Conservation (phyloP, 2,888 invertebrate species). For the Stratiomys singularior region DNA sequence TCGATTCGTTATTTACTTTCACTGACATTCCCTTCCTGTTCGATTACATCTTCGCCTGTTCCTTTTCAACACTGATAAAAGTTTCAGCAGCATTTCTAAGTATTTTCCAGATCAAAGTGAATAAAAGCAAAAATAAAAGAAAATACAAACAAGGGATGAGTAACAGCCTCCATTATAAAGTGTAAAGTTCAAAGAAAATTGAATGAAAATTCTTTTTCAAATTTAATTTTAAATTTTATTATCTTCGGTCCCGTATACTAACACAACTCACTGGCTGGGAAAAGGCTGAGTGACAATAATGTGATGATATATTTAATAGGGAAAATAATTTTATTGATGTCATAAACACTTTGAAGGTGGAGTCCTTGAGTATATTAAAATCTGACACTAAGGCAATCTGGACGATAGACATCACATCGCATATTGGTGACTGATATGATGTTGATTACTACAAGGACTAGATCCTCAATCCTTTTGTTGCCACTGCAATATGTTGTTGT, state of each 20-base stretch:
- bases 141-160: too few relatives aligned
- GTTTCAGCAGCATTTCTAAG: not conserved
- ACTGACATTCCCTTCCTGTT: not conserved
- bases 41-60: not conserved
- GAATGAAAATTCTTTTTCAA: not conserved
- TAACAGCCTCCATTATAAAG: not conserved
- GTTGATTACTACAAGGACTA: too few relatives aligned
- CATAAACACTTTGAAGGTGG: too few relatives aligned
- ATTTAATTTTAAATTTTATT: not conserved
- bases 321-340: too few relatives aligned
- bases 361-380: too few relatives aligned
- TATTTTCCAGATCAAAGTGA: not conserved
- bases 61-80: not conserved
- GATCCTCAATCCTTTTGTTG: too few relatives aligned
- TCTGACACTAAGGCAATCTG: too few relatives aligned
- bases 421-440: too few relatives aligned
- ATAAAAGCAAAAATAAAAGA: not conserved
- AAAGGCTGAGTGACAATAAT: not conserved
- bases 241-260: not conserved
- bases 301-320: too few relatives aligned
- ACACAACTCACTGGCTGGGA: not conserved
- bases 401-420: too few relatives aligned
- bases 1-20: not conserved
- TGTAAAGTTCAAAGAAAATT: not conserved
- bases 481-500: too few relatives aligned